Evolutionary conservation across 2,797 vertebrate genomes (phyloP), one percentile per base, ranked within the genome.

Genomic region (Pampus argenteus): DNA sequence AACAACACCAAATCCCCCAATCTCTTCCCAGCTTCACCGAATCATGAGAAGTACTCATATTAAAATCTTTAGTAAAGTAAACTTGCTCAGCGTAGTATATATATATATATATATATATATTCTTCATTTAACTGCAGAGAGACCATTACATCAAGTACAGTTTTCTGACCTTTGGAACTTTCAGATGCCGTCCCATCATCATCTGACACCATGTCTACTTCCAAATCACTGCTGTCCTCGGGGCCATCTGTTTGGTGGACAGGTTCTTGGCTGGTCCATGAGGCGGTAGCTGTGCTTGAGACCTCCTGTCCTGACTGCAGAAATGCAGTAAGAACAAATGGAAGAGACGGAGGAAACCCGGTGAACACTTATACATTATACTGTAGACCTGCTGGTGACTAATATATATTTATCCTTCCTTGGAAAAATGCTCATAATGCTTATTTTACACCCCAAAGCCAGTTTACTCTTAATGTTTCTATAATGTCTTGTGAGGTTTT

Each of bases 151-250:
- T 6, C 22, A 44, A 31, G 13, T 15, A 3, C 26, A 44, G 25
- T 22, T 14, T 20, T 70, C 83, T 78, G 28, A 89, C 92, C 94
- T 90, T 89, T 82, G 51, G 92, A 86, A 62, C 84, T 86, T 48
- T 86, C 79, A 1, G 93, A 93, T 23, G 78, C 85, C 1, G 81
- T 89, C 28, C 74, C 89, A 8, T 92, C 80, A 0, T 93, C 89
- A 26, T 94, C 93, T 13, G 90, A 92, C 2, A 79, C 91, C 66
- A 91, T 81, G 40, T 93, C 90, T 25, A 81, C 88, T 52, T 93
- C 93, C 14, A 89, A 40, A 25, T 93, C 92, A 44, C 90, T 93
- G 78, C 81, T 74, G n/a, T 89, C 89, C 67, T 90, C 90, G 42
- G 78, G 70, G 55, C 56, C 68, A 0, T 90, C 87, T 42, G 79